Percentiles rank a stretch among this genome's conserved stretches.
Conservation (phyloP, 2,888 invertebrate species). For the Scaptomyza cyrtandrae region DNA sequence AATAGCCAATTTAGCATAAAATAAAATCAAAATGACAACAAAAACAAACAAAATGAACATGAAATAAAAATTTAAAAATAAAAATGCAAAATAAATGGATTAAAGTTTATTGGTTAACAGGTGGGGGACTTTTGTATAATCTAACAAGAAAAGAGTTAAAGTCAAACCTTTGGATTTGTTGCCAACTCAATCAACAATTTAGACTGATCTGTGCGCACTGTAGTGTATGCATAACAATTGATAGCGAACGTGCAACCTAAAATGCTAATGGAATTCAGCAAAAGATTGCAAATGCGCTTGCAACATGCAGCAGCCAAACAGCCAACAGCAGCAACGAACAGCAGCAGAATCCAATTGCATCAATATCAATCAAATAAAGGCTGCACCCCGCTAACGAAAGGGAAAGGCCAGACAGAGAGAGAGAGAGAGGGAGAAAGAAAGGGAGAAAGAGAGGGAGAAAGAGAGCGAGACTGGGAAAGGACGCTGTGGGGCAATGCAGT, state of each 20-base stretch:
- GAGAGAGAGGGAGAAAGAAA: not conserved
- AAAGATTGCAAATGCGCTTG: slow-evolving; percentile 27
- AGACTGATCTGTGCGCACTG: not conserved
- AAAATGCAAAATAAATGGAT: slow-evolving; percentile 48
- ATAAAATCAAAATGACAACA: slow-evolving; percentile 47
- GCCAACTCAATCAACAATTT: slow-evolving; percentile 5
- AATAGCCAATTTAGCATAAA: slow-evolving; percentile 80
- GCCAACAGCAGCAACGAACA: slow-evolving; percentile 3
- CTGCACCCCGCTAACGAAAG: slow-evolving; percentile 52
- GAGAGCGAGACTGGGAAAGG: not conserved
- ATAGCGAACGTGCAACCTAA: slow-evolving; percentile 33
- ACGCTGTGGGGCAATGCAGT: slow-evolving; percentile 46
- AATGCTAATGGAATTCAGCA: slow-evolving; percentile 32
- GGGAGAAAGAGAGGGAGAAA: not conserved
- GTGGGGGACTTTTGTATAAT: not conserved
- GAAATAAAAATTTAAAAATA: slow-evolving; percentile 62
- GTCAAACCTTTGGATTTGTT: not conserved
- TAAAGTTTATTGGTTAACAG: not conserved
- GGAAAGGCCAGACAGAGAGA: slow-evolving; percentile 57
- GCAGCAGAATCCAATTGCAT: slow-evolving; percentile 41
- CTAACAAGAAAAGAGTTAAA: not conserved
- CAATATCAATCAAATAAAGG: slow-evolving; percentile 38
- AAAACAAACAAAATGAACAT: slow-evolving; percentile 48
- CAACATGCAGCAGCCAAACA: slow-evolving; percentile 9
- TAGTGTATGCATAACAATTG: slow-evolving; percentile 32